These are phyloP conservation scores for Pedionomus torquatus DNA, from an alignment of 2,113 vertebrate species.

Conservation along the genomic window DNA sequence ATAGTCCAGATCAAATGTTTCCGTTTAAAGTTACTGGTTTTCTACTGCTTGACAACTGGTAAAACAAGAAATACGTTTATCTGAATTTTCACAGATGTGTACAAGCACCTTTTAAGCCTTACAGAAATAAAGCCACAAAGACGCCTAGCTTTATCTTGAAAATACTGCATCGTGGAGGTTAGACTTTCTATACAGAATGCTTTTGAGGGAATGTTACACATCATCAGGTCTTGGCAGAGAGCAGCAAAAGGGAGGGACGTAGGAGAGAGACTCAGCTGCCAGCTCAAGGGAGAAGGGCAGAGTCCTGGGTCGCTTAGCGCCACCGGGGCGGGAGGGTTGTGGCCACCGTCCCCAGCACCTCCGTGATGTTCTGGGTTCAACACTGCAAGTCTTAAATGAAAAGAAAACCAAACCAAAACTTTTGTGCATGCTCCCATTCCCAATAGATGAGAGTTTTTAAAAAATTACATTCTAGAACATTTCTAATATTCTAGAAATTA, in stretches of 20 bases:
- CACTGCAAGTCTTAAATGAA: background rate
- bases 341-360: background rate
- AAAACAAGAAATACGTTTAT: background rate
- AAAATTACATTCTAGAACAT: background rate
- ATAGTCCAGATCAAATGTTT: background rate
- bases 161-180: background rate
- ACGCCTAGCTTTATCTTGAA: background rate
- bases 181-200: background rate
- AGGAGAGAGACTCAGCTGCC: background rate
- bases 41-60: background rate
- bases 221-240: background rate
- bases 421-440: no score
- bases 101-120: background rate
- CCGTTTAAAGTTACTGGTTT: background rate
- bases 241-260: background rate
- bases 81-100: background rate
- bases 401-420: background rate
- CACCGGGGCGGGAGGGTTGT: accelerated
- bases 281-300: background rate
- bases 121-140: background rate
- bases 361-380: accelerated
- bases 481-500: background rate
- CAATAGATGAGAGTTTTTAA: accelerated
- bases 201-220: accelerated
- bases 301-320: background rate